These are phyloP conservation scores for Morpho helenor DNA, from an alignment of 2,888 invertebrate species.

Conservation along the genomic window DNA sequence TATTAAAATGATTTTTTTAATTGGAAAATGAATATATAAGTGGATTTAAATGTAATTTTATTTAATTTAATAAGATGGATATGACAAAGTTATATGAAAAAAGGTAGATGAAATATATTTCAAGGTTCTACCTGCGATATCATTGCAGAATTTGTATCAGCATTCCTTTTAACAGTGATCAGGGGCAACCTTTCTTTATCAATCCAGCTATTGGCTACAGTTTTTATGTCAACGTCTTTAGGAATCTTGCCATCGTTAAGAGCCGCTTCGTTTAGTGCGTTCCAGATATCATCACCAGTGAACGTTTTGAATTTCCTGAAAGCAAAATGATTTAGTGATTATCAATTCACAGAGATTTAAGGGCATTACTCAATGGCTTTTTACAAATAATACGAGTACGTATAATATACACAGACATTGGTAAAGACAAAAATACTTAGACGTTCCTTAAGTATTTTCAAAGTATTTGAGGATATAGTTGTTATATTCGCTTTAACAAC, in stretches of 20 bases:
- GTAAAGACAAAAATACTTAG: too few relatives aligned
- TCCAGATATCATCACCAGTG: constrained; percentile 89
- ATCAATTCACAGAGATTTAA: neutral
- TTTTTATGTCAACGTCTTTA: constrained; percentile 77
- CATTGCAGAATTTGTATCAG: constrained; percentile 79
- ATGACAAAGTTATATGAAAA: too few relatives aligned
- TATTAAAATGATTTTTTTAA: too few relatives aligned
- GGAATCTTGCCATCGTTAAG: constrained; percentile 75
- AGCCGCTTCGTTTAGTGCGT: constrained; percentile 83
- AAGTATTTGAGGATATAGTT: too few relatives aligned
- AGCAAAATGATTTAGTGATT: constrained; percentile 10
- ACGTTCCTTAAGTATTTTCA: too few relatives aligned
- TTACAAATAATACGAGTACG: too few relatives aligned
- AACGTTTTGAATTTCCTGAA: constrained; percentile 85
- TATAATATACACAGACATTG: too few relatives aligned
- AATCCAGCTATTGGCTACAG: constrained; percentile 90
- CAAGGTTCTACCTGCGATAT: constrained; percentile 80
- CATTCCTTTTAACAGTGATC: constrained; percentile 84
- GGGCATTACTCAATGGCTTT: too few relatives aligned
- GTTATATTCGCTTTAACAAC: too few relatives aligned
- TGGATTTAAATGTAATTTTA: too few relatives aligned
- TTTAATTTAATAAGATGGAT: too few relatives aligned
- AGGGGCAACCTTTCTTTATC: constrained; percentile 89
- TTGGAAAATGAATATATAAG: too few relatives aligned
- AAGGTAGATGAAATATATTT: neutral